Conservation (phyloP, 2,888 invertebrate genomes). For the Drosophila acutilabella region DNA sequence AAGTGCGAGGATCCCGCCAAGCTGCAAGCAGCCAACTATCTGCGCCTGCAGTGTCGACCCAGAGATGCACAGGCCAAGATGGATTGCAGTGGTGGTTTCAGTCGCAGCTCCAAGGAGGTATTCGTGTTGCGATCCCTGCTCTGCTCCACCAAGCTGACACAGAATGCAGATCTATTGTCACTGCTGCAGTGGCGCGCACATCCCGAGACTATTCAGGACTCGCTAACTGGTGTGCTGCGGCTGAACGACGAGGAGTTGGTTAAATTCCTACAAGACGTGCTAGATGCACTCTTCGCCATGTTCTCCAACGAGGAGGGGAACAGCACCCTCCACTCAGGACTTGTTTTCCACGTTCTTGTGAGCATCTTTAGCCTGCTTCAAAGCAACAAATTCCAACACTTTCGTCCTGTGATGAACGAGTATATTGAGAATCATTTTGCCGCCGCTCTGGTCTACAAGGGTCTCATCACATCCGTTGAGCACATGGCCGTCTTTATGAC, state of each 20-base stretch:
- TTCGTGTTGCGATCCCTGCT: slow-evolving; percentile 93
- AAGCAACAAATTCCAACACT: slow-evolving; percentile 96
- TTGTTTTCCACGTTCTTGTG: slow-evolving; percentile 96
- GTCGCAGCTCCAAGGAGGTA: slow-evolving; percentile 93
- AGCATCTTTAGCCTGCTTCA: slow-evolving; percentile 96
- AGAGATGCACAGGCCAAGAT: slow-evolving; percentile 87
- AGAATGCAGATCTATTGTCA: slow-evolving; percentile 95
- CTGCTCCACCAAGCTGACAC: slow-evolving; percentile 98
- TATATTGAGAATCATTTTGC: slow-evolving; percentile 98
- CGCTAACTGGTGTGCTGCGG: slow-evolving; percentile 91
- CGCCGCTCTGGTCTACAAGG: slow-evolving; percentile 96
- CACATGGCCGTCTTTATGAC: slow-evolving; percentile 95
- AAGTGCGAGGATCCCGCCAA: slow-evolving; percentile 93
- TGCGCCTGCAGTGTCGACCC: slow-evolving; percentile 88
- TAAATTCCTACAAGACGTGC: slow-evolving; percentile 96
- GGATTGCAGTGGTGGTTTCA: slow-evolving; percentile 87
- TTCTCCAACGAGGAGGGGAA: slow-evolving; percentile 97
- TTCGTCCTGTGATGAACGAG: slow-evolving; percentile 96
- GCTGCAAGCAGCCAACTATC: slow-evolving; percentile 87
- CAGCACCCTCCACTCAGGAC: slow-evolving; percentile 94
- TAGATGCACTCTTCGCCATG: slow-evolving; percentile 96
- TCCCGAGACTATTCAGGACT: slow-evolving; percentile 94
- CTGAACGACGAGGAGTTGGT: slow-evolving; percentile 96
- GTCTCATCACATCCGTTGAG: slow-evolving; percentile 94
- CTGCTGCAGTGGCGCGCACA: slow-evolving; percentile 96